A percentile compares a stretch with the other conserved stretches of the same genome.
These are phyloP conservation scores for Vidua chalybeata DNA, from an alignment of 2,113 vertebrate species.

Conservation along the genomic window DNA sequence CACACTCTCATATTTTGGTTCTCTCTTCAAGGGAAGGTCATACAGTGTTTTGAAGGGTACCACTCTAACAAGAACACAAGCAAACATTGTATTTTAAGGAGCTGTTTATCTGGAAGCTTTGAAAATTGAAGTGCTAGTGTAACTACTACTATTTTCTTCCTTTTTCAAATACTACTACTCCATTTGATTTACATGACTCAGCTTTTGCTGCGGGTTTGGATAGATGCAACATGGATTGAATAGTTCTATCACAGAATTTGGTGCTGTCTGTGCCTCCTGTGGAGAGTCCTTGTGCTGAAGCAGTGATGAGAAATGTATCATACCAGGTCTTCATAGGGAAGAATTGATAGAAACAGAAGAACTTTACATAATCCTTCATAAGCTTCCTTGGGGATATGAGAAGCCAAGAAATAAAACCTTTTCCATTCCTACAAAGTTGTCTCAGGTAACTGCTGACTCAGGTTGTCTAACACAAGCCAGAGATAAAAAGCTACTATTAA, in stretches of 20 bases:
- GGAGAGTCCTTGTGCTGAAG: neutral
- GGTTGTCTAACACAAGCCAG: neutral
- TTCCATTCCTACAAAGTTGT: neutral
- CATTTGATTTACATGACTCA: neutral
- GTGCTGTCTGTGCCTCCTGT: neutral
- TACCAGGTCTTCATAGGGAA: neutral
- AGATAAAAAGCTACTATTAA: neutral
- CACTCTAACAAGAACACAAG: neutral
- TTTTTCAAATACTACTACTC: neutral
- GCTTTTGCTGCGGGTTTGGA: neutral
- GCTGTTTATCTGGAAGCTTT: neutral
- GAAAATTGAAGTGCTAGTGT: neutral
- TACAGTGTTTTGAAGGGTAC: neutral
- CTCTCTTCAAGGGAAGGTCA: neutral
- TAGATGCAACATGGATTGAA: neutral
- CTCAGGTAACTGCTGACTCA: neutral
- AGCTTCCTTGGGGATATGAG: neutral
- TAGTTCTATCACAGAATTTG: neutral
- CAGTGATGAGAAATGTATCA: neutral
- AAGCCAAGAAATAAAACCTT: neutral
- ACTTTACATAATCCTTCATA: neutral
- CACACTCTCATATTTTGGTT: neutral
- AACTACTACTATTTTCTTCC: neutral
- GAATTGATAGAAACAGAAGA: neutral
- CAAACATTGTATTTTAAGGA: neutral